phyloP scores from a whole-genome alignment of 2,797 vertebrate species.

The Chelmon rostratus region DNA sequence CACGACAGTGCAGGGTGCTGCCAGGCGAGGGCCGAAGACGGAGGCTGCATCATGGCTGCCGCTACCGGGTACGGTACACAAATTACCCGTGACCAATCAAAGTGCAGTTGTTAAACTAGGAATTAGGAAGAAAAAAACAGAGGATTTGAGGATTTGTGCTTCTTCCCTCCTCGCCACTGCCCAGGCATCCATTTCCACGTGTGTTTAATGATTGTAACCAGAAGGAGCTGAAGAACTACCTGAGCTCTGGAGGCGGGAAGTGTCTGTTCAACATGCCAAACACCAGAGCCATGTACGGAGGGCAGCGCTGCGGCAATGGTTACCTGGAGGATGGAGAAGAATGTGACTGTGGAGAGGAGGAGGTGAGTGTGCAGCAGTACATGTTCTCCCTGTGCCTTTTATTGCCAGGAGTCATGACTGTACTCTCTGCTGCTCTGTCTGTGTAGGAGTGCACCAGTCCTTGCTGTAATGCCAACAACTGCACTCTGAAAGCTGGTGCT shows the following conservation, averaged over 20 bases:
- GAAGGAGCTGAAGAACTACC: slow-evolving; percentile 91
- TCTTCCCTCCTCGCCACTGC: neutral
- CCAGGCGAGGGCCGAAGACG: slow-evolving; percentile 87
- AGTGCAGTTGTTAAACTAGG: neutral
- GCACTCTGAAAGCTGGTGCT: slow-evolving; percentile 91
- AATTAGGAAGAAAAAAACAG: neutral
- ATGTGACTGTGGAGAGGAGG: slow-evolving; percentile 96
- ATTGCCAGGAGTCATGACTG: slow-evolving; percentile 13
- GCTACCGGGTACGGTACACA: slow-evolving; percentile 91
- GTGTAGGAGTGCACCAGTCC: slow-evolving; percentile 93
- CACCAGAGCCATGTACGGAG: slow-evolving; percentile 91
- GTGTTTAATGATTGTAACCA: slow-evolving; percentile 95
- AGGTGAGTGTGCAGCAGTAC: slow-evolving; percentile 81
- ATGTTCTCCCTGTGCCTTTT: neutral
- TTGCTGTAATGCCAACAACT: slow-evolving; percentile 95
- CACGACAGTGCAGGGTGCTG: slow-evolving; percentile 93
- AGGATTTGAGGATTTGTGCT: neutral
- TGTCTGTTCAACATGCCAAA: slow-evolving; percentile 97
- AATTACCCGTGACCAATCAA: neutral
- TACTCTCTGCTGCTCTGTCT: neutral
- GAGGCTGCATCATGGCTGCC: slow-evolving; percentile 98
- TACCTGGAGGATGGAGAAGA: slow-evolving; percentile 98
- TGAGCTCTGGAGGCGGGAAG: slow-evolving; percentile 96
- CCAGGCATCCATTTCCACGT: slow-evolving; percentile 94
- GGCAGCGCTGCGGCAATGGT: slow-evolving; percentile 95